Evolutionary conservation across 2,113 vertebrate genomes (phyloP).

Genomic region (Myrmophylax atrothorax): DNA sequence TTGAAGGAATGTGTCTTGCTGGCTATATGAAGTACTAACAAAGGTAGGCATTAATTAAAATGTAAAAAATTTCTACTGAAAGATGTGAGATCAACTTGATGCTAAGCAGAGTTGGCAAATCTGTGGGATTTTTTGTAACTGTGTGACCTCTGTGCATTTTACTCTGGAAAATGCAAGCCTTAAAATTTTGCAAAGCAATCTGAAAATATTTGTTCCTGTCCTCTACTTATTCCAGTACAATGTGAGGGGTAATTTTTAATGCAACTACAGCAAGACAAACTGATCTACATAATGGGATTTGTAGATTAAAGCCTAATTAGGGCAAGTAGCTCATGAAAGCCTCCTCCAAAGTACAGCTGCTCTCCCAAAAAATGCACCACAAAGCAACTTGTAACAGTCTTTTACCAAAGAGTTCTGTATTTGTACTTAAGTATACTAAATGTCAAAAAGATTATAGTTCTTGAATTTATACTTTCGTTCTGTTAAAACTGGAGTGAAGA

Average conservation of each 20-base stretch:
- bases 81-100: neutral
- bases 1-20: neutral
- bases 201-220: neutral
- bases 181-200: neutral
- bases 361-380: neutral
- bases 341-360: neutral
- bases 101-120: neutral
- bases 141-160: neutral
- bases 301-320: conserved; percentile 35
- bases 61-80: neutral
- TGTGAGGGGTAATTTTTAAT: neutral
- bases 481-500: neutral
- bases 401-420: neutral
- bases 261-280: neutral
- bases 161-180: neutral
- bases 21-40: neutral
- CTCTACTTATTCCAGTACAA: neutral
- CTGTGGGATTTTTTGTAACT: neutral
- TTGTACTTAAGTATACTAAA: neutral
- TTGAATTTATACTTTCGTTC: neutral
- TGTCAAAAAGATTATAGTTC: neutral
- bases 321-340: neutral
- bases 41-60: neutral
- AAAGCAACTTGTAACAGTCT: neutral
- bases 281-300: conserved; percentile 32